These are phyloP conservation scores for Caenorhabditis sinica DNA, from an alignment of 2,888 invertebrate genomes.

Conservation along the genomic window DNA sequence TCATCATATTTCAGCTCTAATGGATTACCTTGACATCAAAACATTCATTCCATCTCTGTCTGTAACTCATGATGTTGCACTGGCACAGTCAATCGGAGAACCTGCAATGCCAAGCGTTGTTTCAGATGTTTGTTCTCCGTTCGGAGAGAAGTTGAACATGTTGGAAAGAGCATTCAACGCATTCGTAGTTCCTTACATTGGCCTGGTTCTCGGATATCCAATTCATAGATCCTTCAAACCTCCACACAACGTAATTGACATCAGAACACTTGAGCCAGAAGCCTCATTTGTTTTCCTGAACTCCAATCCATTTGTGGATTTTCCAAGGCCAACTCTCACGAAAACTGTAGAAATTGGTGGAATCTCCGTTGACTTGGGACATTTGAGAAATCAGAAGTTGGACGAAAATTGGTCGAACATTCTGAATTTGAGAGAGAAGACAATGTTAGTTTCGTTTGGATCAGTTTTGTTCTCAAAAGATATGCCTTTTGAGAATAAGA, in stretches of 20 bases:
- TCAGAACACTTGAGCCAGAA: conserved; percentile 7
- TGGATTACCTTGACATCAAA: conserved; percentile 41
- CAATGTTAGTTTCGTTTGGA: conserved; percentile 59
- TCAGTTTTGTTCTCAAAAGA: conserved; percentile 48
- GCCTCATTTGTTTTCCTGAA: conserved; percentile 49
- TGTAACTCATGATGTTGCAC: conserved; percentile 17
- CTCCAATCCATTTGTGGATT: conserved; percentile 66
- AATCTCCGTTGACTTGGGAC: conserved; percentile 20
- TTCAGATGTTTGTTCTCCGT: conserved; percentile 23
- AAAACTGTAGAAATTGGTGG: conserved; percentile 60
- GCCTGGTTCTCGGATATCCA: conserved; percentile 6
- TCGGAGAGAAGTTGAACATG: conserved; percentile 32
- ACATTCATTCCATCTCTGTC: conserved; percentile 43
- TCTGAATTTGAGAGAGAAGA: conserved; percentile 30
- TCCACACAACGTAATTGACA: conserved; percentile 28
- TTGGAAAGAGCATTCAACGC: conserved; percentile 29
- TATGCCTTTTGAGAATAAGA: conserved; percentile 50
- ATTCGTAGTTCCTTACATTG: conserved; percentile 17
- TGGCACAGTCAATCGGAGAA: conserved; percentile 41
- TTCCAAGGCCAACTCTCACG: conserved; percentile 60
- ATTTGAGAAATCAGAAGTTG: conserved; percentile 30
- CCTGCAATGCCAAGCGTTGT: conserved; percentile 41
- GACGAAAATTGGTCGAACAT: conserved; percentile 43
- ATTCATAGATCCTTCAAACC: conserved; percentile 22
- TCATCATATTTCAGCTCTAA: conserved; percentile 35